Conservation (phyloP, 2,113 vertebrate species). For the Trochalopteron elliotii region DNA sequence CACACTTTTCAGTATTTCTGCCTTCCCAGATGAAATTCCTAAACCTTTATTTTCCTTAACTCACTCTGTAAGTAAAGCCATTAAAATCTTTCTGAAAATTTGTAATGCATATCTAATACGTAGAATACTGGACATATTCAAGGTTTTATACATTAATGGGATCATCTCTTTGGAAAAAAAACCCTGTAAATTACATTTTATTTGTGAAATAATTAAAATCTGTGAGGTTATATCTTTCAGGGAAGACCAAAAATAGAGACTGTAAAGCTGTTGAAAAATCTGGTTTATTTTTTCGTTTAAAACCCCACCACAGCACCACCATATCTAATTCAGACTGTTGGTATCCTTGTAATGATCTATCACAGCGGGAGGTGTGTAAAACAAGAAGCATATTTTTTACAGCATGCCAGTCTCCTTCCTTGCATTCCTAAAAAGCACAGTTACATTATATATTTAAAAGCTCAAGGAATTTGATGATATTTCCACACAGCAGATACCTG, state of each 20-base stretch:
- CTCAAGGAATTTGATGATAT: not conserved
- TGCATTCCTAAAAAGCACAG: not conserved
- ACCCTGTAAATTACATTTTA: not conserved
- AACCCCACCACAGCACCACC: not conserved
- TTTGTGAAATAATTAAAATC: not conserved
- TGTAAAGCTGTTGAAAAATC: not conserved
- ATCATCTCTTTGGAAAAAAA: not conserved
- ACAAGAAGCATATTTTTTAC: not conserved
- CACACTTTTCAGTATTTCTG: not conserved
- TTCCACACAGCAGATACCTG: not conserved
- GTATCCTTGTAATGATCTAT: not conserved
- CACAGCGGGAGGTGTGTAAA: not conserved
- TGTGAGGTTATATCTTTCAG: not conserved
- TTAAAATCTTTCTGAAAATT: not conserved
- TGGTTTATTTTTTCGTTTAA: not conserved
- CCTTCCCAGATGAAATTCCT: not conserved
- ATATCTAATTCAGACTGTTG: not conserved
- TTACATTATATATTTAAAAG: constrained; percentile 27
- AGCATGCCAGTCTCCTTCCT: not conserved
- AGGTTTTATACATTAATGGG: not conserved
- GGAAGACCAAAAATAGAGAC: not conserved
- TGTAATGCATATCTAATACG: not conserved
- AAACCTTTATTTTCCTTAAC: not conserved
- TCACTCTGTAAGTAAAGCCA: not conserved
- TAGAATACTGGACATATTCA: not conserved